Evolutionary conservation across 1,140 invertebrate species (phyloP).

Genomic region (Potamilus streckersoni): DNA sequence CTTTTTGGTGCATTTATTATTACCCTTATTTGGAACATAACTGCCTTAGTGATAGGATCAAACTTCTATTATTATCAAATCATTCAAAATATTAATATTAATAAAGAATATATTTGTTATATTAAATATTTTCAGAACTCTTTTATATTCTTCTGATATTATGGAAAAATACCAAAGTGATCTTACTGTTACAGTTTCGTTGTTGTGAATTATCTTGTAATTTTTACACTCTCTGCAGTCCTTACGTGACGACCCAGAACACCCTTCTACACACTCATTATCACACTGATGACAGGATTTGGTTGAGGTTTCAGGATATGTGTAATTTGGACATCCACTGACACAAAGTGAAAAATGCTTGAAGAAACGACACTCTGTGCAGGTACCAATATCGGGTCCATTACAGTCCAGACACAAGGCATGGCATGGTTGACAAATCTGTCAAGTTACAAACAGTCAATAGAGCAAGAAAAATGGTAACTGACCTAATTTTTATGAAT

Average conservation of each 20-base stretch:
- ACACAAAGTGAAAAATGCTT: slow-evolving; percentile 74
- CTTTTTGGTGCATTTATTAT: too few species aligned
- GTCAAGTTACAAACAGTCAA: slow-evolving; percentile 14
- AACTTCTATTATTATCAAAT: too few species aligned
- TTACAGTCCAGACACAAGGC: slow-evolving; percentile 88
- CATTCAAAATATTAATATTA: too few species aligned
- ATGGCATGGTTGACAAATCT: slow-evolving; percentile 78
- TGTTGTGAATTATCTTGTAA: slow-evolving; percentile 72
- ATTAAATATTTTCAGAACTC: too few species aligned
- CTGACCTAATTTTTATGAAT: too few species aligned
- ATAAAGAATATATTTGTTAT: too few species aligned
- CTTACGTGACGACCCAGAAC: slow-evolving; percentile 80
- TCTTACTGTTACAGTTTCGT: slow-evolving; percentile 45
- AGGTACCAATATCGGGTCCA: slow-evolving; percentile 70
- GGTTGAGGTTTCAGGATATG: slow-evolving; percentile 26
- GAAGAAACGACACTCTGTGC: slow-evolving; percentile 52
- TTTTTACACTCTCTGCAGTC: slow-evolving; percentile 89
- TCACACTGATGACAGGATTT: slow-evolving; percentile 47
- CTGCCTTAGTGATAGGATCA: too few species aligned
- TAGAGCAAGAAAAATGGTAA: too few species aligned
- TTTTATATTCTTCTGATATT: too few species aligned
- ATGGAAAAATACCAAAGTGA: background rate
- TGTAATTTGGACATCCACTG: slow-evolving; percentile 73
- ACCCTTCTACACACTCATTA: slow-evolving; percentile 87
- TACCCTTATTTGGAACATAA: too few species aligned